Conservation (phyloP, 2,797 vertebrate species). For the Xenentodon cancila region DNA sequence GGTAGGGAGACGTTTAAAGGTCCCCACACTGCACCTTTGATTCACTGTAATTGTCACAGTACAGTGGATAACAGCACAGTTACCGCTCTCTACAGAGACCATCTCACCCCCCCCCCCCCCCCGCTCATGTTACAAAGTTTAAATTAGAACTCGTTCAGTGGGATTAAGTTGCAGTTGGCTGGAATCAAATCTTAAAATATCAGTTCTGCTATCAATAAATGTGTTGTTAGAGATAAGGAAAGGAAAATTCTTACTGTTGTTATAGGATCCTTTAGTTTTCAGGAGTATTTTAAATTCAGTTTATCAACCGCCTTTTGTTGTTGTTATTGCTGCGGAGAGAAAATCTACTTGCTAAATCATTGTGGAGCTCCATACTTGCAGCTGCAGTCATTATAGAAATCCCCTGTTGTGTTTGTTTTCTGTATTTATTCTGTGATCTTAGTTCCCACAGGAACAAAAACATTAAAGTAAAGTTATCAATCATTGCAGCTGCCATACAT, state of each 20-base stretch:
- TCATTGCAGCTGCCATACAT: background rate
- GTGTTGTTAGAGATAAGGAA: too few relatives aligned
- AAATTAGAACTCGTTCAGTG: conserved; percentile 15
- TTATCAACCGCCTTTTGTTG: background rate
- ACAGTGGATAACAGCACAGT: conserved; percentile 47
- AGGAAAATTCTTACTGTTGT: too few relatives aligned
- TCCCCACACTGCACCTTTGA: conserved; percentile 60
- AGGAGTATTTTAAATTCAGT: too few relatives aligned
- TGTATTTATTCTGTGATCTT: too few relatives aligned
- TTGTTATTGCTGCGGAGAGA: background rate
- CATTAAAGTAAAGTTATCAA: too few relatives aligned
- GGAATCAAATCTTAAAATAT: conserved; percentile 4
- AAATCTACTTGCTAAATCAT: background rate
- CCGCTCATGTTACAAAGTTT: conserved; percentile 13
- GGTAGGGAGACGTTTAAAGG: conserved; percentile 58
- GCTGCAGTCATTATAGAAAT: conserved; percentile 22
- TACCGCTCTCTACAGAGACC: conserved; percentile 57
- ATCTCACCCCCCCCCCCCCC: background rate
- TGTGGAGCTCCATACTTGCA: background rate
- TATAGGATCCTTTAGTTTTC: too few relatives aligned
- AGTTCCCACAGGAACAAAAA: too few relatives aligned
- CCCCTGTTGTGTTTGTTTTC: conserved; percentile 5
- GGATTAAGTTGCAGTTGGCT: conserved; percentile 33
- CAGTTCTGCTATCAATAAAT: background rate
- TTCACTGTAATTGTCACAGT: conserved; percentile 74